Evolutionary conservation across 2,888 invertebrate genomes (phyloP).

Genomic region (Caenorhabditis sulstoni): DNA sequence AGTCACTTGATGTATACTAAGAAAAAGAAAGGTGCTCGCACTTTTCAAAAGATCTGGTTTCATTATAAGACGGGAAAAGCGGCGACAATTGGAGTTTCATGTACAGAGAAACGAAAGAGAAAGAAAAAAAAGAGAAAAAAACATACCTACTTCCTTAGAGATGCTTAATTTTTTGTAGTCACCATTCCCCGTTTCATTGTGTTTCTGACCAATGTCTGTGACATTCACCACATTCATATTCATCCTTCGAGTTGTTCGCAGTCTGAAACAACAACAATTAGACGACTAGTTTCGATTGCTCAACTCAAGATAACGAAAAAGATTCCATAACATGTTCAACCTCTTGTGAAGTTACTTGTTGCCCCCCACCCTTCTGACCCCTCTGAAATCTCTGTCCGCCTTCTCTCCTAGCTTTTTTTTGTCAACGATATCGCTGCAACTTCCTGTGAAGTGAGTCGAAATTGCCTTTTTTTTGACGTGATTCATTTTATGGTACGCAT

Average conservation of each 20-base stretch:
- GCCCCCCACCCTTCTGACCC: no score
- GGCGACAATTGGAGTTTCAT: no score
- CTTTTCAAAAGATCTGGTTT: no score
- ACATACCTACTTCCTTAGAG: neutral
- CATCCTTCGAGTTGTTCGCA: neutral
- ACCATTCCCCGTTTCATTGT: neutral
- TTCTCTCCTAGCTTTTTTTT: neutral
- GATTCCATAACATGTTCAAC: no score
- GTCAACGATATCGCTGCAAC: conserved; percentile 12
- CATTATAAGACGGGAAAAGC: no score
- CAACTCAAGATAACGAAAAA: no score
- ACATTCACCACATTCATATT: no score
- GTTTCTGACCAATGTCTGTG: neutral
- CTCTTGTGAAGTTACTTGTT: no score
- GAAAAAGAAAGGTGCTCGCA: no score
- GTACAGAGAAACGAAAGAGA: neutral
- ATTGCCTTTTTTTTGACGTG: conserved; percentile 1
- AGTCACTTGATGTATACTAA: no score
- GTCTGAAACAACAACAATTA: neutral
- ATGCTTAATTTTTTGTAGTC: conserved; percentile 3
- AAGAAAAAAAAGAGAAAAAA: neutral
- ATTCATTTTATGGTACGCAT: neutral
- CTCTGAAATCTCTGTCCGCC: no score
- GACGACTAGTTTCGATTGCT: no score
- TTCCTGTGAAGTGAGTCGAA: conserved; percentile 14